Evolutionary conservation across 2,113 vertebrate genomes (phyloP), one percentile per base, ranked within the genome.

Genomic region (Butorides virescens): DNA sequence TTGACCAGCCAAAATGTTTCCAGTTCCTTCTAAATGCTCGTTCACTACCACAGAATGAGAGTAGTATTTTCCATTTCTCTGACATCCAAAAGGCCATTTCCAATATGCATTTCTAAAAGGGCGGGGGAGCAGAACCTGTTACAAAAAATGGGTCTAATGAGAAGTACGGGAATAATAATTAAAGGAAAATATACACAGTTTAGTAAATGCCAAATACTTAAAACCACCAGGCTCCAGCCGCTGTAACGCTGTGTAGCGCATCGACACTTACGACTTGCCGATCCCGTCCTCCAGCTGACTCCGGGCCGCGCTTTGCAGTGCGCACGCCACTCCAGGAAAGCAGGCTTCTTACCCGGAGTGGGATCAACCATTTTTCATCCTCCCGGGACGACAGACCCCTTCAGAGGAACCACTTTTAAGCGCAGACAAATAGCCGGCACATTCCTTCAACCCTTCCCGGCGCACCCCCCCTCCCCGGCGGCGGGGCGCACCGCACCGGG

Each of bases 351-450:
- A 34, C 47, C 77, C 89, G 50, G 90, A 92, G 89, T 59, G 96
- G 97, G 95, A 95, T 74, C 86, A 67, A 96, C 97, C 97, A 98
- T 98, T 96, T 62, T 47, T 90, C 94, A 87, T 75, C 94, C 80
- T 92, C 90, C 95, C 94, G 85, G 95, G 71, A 83, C 81, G 94
- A 94, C 92, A 75, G 91, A 90, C 71, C 49, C 82, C 96, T 86
- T 53, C 91, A 37, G 62, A 78, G 61, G 65, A 67, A 37, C 53
- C 66, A 44, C 84, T 71, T 59, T 26, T 55, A 29, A 83, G 73
- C 49, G 34, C 59, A 83, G 56, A 62, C 67, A 23, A 66, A 90
- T 23, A 86, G 72, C 85, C 72, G 36, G 71, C 92, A 18, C 88
- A 88, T 92, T 96, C 95, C 91, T 88, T 9, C 90, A 16, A 9